Conservation (phyloP, 2,888 invertebrate genomes). For the Cynaeus angustus region DNA sequence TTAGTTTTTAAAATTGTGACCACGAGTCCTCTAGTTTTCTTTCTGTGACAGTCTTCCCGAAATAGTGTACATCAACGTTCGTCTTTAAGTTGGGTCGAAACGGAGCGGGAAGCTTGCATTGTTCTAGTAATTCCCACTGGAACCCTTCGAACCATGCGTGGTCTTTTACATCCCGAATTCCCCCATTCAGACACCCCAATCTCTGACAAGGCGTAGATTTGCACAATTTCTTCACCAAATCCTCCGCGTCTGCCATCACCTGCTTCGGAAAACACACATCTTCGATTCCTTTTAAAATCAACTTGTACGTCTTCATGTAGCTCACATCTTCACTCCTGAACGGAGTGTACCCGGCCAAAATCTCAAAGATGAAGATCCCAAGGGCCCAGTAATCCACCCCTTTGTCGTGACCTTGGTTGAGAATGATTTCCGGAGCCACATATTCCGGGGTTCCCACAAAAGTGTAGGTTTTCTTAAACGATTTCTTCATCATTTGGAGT, state of each 20-base stretch:
- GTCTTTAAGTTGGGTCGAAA: conserved; percentile 80
- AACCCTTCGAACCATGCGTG: conserved; percentile 94
- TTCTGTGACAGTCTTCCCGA: too few relatives aligned
- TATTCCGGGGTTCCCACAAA: conserved; percentile 96
- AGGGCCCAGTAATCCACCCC: conserved; percentile 96
- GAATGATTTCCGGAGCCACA: conserved; percentile 90
- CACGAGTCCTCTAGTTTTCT: too few relatives aligned
- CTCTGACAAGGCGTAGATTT: conserved; percentile 72
- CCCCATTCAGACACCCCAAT: conserved; percentile 89
- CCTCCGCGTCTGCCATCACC: conserved; percentile 84
- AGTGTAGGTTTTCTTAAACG: conserved; percentile 87
- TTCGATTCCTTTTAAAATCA: conserved; percentile 84
- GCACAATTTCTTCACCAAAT: conserved; percentile 88
- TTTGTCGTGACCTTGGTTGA: conserved; percentile 86
- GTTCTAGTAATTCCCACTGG: conserved; percentile 89
- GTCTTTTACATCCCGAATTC: conserved; percentile 87
- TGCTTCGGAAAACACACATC: conserved; percentile 83
- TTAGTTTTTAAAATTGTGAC: too few relatives aligned
- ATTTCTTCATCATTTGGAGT: conserved; percentile 75
- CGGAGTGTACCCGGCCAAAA: conserved; percentile 89
- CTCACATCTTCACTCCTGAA: conserved; percentile 80
- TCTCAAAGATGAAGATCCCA: conserved; percentile 89
- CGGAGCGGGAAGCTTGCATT: conserved; percentile 81
- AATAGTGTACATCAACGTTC: conserved; percentile 84
- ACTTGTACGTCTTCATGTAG: conserved; percentile 93